These are phyloP conservation scores for Zygothrica quintamaculata DNA, from an alignment of 2,888 invertebrate genomes.

Conservation along the genomic window DNA sequence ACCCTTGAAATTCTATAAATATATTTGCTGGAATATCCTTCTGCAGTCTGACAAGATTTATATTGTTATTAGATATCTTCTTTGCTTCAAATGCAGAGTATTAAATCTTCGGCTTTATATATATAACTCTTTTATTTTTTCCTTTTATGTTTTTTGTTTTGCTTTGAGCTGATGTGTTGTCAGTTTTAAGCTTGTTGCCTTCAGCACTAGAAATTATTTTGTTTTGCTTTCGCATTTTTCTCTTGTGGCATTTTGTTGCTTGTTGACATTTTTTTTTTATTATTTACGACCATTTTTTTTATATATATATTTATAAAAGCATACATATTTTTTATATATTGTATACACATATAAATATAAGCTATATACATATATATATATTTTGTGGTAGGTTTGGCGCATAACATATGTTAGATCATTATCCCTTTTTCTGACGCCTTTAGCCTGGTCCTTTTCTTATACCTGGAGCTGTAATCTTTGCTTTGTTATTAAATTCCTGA, in stretches of 20 bases:
- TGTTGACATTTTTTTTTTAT: slow-evolving; percentile 11
- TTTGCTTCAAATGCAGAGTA: not conserved
- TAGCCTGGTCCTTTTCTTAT: not conserved
- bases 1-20: no score
- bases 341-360: not conserved
- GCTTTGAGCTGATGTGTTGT: slow-evolving; percentile 11
- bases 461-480: slow-evolving; percentile 6
- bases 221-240: slow-evolving; percentile 17
- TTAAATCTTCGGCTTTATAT: not conserved
- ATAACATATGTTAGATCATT: slow-evolving; percentile 57
- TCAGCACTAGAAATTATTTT: slow-evolving; percentile 43
- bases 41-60: no score
- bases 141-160: slow-evolving; percentile 1
- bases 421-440: slow-evolving; percentile 43
- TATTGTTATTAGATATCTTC: no score
- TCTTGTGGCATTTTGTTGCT: slow-evolving; percentile 20
- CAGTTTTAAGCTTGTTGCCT: slow-evolving; percentile 57
- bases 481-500: not conserved
- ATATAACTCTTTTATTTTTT: not conserved
- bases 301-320: slow-evolving; percentile 2
- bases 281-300: slow-evolving; percentile 19
- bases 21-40: no score
- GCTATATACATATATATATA: no score
- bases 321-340: slow-evolving; percentile 2
- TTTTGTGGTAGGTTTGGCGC: no score